Base-by-base conservation (phyloP, 2,113 vertebrate genomes). In the Pantherophis guttatus region DNA sequence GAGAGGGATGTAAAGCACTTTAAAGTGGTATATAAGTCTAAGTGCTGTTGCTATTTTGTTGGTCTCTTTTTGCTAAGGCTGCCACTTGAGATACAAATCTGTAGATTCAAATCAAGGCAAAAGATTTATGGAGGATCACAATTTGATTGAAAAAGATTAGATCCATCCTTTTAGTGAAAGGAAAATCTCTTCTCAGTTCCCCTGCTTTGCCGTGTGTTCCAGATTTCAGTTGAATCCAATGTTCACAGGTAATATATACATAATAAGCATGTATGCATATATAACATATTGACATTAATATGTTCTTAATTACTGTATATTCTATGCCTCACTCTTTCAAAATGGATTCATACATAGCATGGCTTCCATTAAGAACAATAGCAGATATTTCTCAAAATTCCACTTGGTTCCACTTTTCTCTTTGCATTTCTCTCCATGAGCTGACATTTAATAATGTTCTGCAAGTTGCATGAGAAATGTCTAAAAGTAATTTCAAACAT, bases 401-500 rank as follows among this genome's bases (percentile, higher is more conserved):
- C 94, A 39, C 21, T 91, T 87, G 17, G 21, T 59, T 93, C 88
- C 26, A 75, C 59, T 21, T 95, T 95, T 91, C 23, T 59, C 1
- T 59, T 92, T n/a, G 39, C 62, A 89, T 12, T 93, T 21, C 1
- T 2, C 10, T 54, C 23, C 39, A 19, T 87, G 58, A 91, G 93
- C 91, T 86, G 0, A 0, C 24, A 29, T 95, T 11, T 8, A 92
- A 62, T 87, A 55, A 62, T 23, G 26, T 1, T 81, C 50, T 0
- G 19, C 86, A 86, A 3, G 8, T 87, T 17, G 7, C n/a, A 5
- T 55, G 65, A 29, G 44, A 87, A 93, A 5, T 55, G 53, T 57
- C 29, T 93, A 4, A 88, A 89, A 92, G 92, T 59, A 90, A 94
- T 33, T 93, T 10, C 85, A 94, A 92, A 9, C 3, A 86, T 89